Evolutionary conservation across 2,113 vertebrate species (phyloP).

Genomic region (Tupaia chinensis): DNA sequence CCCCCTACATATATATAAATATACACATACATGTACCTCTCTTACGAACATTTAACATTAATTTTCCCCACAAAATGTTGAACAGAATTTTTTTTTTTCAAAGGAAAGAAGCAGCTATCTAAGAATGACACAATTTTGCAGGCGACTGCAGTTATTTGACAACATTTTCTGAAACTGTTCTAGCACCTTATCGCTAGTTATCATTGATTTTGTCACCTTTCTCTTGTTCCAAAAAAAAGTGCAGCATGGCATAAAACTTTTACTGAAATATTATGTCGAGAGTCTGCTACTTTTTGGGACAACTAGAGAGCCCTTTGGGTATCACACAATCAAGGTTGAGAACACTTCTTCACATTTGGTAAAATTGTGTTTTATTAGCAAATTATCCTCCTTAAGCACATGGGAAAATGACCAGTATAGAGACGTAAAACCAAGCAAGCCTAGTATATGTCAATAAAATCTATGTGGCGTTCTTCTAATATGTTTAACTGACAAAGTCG

Average conservation of each 20-base stretch:
- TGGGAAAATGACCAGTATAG: neutral
- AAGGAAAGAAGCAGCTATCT: neutral
- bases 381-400: neutral
- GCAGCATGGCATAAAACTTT: neutral
- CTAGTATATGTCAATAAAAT: neutral
- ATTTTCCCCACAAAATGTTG: neutral
- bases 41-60: neutral
- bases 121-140: neutral
- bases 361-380: neutral
- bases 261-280: neutral
- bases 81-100: neutral
- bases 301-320: neutral
- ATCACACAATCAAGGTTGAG: neutral
- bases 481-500: neutral
- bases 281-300: neutral
- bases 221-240: neutral
- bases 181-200: neutral
- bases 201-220: neutral
- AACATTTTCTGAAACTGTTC: neutral
- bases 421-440: neutral
- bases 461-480: neutral
- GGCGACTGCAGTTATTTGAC: neutral
- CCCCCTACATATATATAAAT: neutral
- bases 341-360: neutral
- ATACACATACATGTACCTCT: neutral